Evolutionary conservation across 2,888 invertebrate species (phyloP), one percentile per base, ranked within the genome.

Genomic region (Lymantria monacha): DNA sequence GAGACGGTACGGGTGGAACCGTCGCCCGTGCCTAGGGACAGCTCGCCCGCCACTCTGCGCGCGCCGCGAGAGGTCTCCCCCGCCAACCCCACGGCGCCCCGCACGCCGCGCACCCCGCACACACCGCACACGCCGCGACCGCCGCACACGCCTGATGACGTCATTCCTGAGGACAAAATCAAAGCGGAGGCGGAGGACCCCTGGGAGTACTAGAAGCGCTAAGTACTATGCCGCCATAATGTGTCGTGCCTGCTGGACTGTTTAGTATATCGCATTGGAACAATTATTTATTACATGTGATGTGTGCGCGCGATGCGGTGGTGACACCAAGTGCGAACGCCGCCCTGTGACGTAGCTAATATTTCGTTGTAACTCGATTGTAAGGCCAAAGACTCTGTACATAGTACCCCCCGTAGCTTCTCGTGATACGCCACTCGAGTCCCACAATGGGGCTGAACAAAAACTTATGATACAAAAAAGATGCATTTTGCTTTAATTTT

Each of bases 1-100:
- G 94, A 95, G 74, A 96, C 96, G 5, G 94, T 96, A 50, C 93
- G 94, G 30, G 94, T 95, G 46, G 96, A 96, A 79, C 96, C 96
- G 0, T 94, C 95, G 15, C 94, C 96, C 1, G 95, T 94, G 22
- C 92, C 94, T 66, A 89, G 79, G 42, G 92, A 86, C 55, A 76
- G 82, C 55, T 82, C 91, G 45, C 86, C 84, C 15, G 74, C 49
- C 80, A 52, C 79, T 2, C 81, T 91, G 3, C 73, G 30, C 71
- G 62, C 70, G 55, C 76, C 71, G 9, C 79, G 58, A 55, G 56
- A 75, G 41, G 74, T 72, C 2, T 74, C 49, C 68, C 81, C 91
- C 3, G 74, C 31, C 71, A 61, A 70, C 54, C 76, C 71, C 9
- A 78, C 58, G 56, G 56, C 76, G 41, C 75, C 73, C 3, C 75